Conservation (phyloP, 2,888 invertebrate genomes). For the Eristalinus aeneus region DNA sequence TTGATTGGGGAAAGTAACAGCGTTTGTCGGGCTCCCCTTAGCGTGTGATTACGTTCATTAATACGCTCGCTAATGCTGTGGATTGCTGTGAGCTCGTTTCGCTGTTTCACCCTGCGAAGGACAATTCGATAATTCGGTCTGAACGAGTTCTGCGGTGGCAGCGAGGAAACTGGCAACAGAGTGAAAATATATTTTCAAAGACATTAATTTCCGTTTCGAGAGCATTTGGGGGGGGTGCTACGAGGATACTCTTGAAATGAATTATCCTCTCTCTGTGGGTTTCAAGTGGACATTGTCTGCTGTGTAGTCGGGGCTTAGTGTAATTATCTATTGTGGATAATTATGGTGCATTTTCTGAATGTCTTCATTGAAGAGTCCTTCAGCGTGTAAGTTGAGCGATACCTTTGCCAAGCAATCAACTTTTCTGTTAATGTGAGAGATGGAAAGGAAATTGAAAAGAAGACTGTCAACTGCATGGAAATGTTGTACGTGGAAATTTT, state of each 20-base stretch:
- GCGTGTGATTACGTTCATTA: slow-evolving; percentile 64
- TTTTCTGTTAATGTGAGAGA: background rate
- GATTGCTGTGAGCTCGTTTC: slow-evolving; percentile 7
- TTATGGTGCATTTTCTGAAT: background rate
- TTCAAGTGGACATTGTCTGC: background rate
- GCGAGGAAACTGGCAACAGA: slow-evolving; percentile 31
- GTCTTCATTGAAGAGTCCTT: background rate
- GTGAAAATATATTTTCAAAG: slow-evolving; percentile 63
- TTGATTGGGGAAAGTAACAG: slow-evolving; percentile 61
- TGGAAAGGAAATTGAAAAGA: no score
- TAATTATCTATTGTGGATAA: background rate
- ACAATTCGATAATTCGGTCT: slow-evolving; percentile 38
- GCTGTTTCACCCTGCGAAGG: slow-evolving; percentile 2
- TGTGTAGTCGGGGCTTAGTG: background rate
- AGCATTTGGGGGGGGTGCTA: background rate
- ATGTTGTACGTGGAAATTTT: no score
- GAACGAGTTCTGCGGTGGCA: slow-evolving; percentile 16
- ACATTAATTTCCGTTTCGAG: slow-evolving; percentile 44
- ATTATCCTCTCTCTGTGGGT: background rate
- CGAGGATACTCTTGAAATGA: background rate
- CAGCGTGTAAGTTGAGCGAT: no score
- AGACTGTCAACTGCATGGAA: no score
- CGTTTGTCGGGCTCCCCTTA: slow-evolving; percentile 58
- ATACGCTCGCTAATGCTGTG: slow-evolving; percentile 57
- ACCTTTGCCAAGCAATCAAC: background rate